Evolutionary conservation across 2,888 invertebrate genomes (phyloP).

Genomic region (Luperina testacea): DNA sequence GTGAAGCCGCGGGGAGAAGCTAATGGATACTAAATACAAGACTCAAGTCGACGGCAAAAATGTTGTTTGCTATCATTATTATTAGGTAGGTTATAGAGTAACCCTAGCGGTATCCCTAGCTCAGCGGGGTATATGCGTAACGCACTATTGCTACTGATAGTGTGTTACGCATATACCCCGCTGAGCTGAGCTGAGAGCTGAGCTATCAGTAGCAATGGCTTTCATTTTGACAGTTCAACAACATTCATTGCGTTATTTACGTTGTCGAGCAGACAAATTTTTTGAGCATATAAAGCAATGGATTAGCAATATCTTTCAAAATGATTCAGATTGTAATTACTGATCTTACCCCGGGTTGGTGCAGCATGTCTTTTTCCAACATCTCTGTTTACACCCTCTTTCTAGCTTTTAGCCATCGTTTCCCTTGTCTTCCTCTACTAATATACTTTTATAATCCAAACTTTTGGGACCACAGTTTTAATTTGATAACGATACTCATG

Average conservation of each 20-base stretch:
- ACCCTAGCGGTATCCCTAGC: neutral
- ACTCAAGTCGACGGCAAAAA: neutral
- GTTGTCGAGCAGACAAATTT: no score
- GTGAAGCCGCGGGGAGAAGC: no score
- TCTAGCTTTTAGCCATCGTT: neutral
- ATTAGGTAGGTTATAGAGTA: slow-evolving; percentile 1
- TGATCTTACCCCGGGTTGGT: neutral
- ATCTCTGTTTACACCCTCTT: neutral
- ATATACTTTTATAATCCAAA: neutral
- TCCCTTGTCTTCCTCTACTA: neutral
- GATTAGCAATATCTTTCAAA: neutral
- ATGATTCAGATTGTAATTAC: neutral
- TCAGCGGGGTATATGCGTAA: no score
- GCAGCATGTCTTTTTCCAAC: neutral
- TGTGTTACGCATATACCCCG: no score
- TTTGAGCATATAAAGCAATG: no score
- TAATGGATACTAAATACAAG: neutral
- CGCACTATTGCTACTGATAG: no score
- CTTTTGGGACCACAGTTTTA: neutral
- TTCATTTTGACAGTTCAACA: no score
- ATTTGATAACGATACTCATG: slow-evolving; percentile 1
- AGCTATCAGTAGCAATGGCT: no score
- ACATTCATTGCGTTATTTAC: no score
- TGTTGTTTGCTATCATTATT: neutral
- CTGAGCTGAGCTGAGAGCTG: no score